Base-by-base conservation (phyloP, 2,113 vertebrate genomes). In the Lota lota region DNA sequence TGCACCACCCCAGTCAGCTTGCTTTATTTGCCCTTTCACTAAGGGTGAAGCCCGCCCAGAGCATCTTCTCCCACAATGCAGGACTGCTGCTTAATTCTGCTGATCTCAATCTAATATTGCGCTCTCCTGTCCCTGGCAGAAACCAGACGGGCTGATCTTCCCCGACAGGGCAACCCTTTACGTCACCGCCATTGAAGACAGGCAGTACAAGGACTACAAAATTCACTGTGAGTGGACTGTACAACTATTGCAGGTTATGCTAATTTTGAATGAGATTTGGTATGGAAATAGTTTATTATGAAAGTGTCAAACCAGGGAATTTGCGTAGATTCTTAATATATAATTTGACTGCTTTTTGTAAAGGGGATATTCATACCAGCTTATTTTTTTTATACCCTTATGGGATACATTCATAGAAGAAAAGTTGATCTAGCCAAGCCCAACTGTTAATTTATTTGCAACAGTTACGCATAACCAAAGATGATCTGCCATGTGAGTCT, bases 121-220 rank as follows among this genome's bases (percentile, higher is more conserved):
- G 24, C 15, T 53, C 1, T 22, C 2, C 5, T 16, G 4, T 58
- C 11, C 22, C 0, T 2, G 3, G 8, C 72, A 97, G 95, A 94
- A 94, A 7, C 95, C 95, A 0, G 95, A 95, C 21, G 95, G 95
- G 1, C 91, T 96, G 54, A 97, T 97, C 68, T 97, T 97, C 74
- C 95, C 95, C 0, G 95, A 97, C 83, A 91, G 94, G 65, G 95
- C 95, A 12, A 96, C 95, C 0, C 90, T 97, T 22, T 97, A 96
- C 0, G 91, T 97, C 78, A 97, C 95, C 0, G 95, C 95, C 61
- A 97, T 97, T 0, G 95, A 97, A 82, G 95, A 97, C 80, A 69
- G 94, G 59, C 95, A 97, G 79, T 96, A 97, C 87, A 97, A 97
- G 89, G 95, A 97, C 85, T 96, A 97, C 81, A 97, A 97, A 79